These are phyloP conservation scores for Sebastes reedi DNA, from an alignment of 2,797 vertebrate species.

Conservation along the genomic window DNA sequence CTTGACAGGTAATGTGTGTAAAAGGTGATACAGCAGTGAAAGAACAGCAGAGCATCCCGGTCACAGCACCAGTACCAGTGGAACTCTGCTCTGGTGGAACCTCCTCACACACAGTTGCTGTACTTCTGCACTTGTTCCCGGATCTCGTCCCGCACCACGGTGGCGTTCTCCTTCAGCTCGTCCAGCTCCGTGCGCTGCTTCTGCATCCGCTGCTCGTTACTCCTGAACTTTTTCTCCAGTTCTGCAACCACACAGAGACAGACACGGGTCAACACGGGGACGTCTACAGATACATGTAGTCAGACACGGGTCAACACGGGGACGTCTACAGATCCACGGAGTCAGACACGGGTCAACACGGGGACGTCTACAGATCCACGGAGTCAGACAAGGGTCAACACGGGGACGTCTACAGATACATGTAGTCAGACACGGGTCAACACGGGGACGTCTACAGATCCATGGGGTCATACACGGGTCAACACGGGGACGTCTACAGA, in stretches of 20 bases:
- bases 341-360: too few species aligned
- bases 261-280: too few species aligned
- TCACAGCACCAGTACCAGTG: constrained; percentile 4
- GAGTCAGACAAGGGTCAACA: too few species aligned
- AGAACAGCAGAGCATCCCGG: constrained; percentile 28
- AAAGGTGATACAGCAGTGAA: constrained; percentile 22
- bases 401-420: too few species aligned
- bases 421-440: too few species aligned
- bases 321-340: too few species aligned
- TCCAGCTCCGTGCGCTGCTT: constrained; percentile 78
- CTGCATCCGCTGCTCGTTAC: constrained; percentile 82
- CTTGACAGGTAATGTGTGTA: constrained; percentile 47
- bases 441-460: too few species aligned
- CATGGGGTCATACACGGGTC: too few species aligned
- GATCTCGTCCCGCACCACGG: constrained; percentile 76
- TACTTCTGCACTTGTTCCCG: constrained; percentile 73
- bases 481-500: too few species aligned
- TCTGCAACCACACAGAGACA: constrained; percentile 61
- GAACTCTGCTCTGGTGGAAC: neutral
- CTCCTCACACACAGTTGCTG: constrained; percentile 75
- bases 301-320: too few species aligned
- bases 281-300: too few species aligned
- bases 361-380: too few species aligned
- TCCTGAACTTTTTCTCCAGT: constrained; percentile 83
- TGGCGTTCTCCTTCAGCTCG: constrained; percentile 78